Base-by-base conservation (phyloP, 92 coral and sea anemone species). In the Ricordea florida region DNA sequence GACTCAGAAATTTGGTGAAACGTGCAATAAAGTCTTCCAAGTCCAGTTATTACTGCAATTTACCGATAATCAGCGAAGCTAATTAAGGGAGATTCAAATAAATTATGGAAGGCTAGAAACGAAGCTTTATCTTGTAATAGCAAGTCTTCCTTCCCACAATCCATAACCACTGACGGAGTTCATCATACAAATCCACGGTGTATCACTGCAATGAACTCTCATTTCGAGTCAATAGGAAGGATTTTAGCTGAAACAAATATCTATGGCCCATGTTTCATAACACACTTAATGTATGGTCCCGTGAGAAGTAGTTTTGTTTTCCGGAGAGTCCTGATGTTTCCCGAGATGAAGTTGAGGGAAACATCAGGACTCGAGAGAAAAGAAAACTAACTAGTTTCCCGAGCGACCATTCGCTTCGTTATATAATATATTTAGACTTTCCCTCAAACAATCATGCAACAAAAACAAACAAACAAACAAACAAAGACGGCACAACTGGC, bases 71-170 rank as follows among this genome's bases (percentile, higher is more conserved):
- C 49, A 56, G 43, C 2, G 77, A 78, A 11, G 55, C 78, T 1
- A 55, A 55, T n/a, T n/a, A n/a, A n/a, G 17, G 56, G 72, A 18
- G 44, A 80, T 29, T 57, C 72, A 10, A 57, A 40, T 6, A 16
- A 42, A 17, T 40, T 69, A 13, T 79, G 85, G 79, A 69, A 44
- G 59, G 86, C 80, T 36, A 74, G 80, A 18, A 86, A 86, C 26
- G 91, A 80, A 76, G 83, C 91, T 23, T 82, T 68, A 35, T 52
- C 67, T 22, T 74, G 75, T 10, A 78, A 66, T 38, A 49, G 10
- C 40, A 78, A 78, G 23, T 81, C 75, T 56, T 64, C 72, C 0
- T 22, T 6, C 37, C 61, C 69, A 16, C 72, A 79, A 28, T 79
- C 36, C 34, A 68, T 79, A 30, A 44, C 78, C 29, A 25, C 80